Evolutionary conservation across 2,888 invertebrate species (phyloP), one percentile per base, ranked within the genome.

Genomic region (Sinodicranocentrus sp.): DNA sequence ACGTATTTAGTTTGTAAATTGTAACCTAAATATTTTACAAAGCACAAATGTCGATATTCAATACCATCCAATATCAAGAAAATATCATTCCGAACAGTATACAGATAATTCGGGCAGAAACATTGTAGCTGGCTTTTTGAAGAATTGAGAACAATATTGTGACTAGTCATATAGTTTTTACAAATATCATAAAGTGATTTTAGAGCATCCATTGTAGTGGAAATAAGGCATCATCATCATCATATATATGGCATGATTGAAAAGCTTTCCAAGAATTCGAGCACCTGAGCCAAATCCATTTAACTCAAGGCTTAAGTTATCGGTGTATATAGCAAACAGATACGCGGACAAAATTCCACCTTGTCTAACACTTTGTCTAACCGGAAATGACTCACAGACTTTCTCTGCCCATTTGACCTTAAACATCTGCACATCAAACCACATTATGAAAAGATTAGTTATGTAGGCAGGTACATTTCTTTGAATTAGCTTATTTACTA

Each of bases 261-360:
- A 23, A 0, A 0, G n/a, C 0, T 15, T 39, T 67, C n/a, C n/a
- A n/a, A n/a, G n/a, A 1, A 17, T 39, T 23, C 54, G 1, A n/a
- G 65, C 65, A 0, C 76, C 76, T 2, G 67, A 13, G 0, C 76
- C 76, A 19, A 17, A 39, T 13, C 10, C 39, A 1, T 5, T 17
- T 1, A 76, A 26, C 15, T 57, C 39, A 3, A 2, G 0, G n/a
- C 77, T 43, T 6, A 77, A 13, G 2, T 59, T 28, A 26, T 77
- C 68, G 19, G 43, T 28, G 23, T 68, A 77, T 8, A 59, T 10
- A 8, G 77, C 17, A 26, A 77, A 77, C 15, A 23, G 28, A 25
- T 17, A 19, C 1, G 59, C 25, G 19, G 59, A 59, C 0, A 13
- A 2, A 1, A 77, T 0, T 5, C 77, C 59, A n/a, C 77, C 77